phyloP scores from a whole-genome alignment of 1,140 invertebrate species.

The Xylocopa sonorina region DNA sequence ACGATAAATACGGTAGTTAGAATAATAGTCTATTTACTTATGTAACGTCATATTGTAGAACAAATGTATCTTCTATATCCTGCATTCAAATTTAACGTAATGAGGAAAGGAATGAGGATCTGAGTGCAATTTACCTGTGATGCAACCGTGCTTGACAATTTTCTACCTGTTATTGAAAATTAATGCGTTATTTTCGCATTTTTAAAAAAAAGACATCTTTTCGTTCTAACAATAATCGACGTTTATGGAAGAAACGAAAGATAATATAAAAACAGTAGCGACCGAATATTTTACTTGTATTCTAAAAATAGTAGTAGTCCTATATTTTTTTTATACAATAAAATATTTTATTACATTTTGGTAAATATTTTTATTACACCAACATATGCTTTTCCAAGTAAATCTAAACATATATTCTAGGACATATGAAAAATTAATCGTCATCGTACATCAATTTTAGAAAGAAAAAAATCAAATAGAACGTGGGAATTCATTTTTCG shows the following conservation, averaged over 20 bases:
- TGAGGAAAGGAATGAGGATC: background rate
- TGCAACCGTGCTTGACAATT: background rate
- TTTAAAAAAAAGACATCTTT: too few species aligned
- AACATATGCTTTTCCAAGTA: too few species aligned
- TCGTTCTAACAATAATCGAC: background rate
- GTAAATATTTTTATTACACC: too few species aligned
- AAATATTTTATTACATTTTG: background rate
- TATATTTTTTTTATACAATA: too few species aligned
- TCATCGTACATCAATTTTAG: too few species aligned
- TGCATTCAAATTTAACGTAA: constrained; percentile 6
- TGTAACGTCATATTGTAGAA: background rate
- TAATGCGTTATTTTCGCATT: background rate
- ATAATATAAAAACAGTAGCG: background rate
- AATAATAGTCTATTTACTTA: constrained; percentile 37
- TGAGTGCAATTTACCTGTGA: background rate
- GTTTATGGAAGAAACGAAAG: background rate
- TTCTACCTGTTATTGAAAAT: background rate
- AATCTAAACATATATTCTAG: too few species aligned
- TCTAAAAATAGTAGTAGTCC: too few species aligned
- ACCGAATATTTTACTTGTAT: accelerated
- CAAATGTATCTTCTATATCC: background rate
- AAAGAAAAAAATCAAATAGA: background rate
- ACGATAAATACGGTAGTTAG: background rate
- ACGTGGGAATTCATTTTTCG: background rate
- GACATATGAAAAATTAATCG: too few species aligned